Evolutionary conservation across 2,797 vertebrate species (phyloP).

Genomic region (Columba guinea): DNA sequence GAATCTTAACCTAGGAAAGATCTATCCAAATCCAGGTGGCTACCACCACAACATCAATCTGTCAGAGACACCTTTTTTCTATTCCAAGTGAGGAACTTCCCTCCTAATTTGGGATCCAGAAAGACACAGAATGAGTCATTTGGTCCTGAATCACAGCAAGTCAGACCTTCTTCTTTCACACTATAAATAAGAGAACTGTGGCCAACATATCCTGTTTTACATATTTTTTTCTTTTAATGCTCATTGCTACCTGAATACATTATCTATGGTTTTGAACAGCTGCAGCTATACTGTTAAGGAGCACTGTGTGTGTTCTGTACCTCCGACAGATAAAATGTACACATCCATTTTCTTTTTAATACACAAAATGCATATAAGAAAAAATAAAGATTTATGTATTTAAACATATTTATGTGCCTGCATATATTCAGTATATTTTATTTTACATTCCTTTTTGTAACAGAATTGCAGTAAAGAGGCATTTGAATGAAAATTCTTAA

Average conservation of each 20-base stretch:
- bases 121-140: not conserved
- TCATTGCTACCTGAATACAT: not conserved
- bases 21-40: not conserved
- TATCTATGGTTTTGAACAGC: not conserved
- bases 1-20: not conserved
- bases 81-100: not conserved
- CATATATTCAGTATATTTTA: not conserved
- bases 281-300: not conserved
- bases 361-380: not conserved
- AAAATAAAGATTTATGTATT: not conserved
- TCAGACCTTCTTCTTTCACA: not conserved
- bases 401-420: not conserved
- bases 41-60: not conserved
- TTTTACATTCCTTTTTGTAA: not conserved
- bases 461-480: not conserved
- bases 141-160: fast-evolving
- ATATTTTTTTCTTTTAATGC: not conserved
- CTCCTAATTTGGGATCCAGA: not conserved
- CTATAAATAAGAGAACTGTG: not conserved
- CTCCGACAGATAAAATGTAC: not conserved
- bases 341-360: not conserved
- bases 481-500: not conserved
- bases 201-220: not conserved
- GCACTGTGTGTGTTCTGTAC: not conserved
- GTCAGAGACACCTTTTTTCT: not conserved